Evolutionary conservation across 1,140 invertebrate genomes (phyloP).

Genomic region (Neotoxoptera formosana): DNA sequence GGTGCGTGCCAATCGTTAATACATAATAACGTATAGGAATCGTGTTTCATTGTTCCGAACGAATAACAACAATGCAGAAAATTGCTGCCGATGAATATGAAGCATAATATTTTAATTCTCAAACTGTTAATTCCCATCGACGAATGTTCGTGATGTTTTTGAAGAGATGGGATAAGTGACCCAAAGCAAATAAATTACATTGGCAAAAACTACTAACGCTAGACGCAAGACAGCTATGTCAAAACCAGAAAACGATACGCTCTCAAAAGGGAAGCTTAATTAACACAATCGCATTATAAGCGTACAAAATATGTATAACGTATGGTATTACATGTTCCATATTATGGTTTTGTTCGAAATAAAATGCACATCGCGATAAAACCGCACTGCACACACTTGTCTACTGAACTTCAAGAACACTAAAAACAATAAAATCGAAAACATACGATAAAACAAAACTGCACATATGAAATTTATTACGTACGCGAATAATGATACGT

Average conservation of each 20-base stretch:
- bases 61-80: background rate
- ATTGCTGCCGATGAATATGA: background rate
- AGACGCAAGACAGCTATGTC: conserved; percentile 1
- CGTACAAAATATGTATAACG: background rate
- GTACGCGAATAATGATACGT: background rate
- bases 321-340: background rate
- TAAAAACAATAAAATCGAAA: background rate
- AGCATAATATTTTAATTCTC: background rate
- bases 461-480: background rate
- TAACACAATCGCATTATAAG: background rate
- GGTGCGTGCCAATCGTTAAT: background rate
- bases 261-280: background rate
- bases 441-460: background rate
- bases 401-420: background rate
- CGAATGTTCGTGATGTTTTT: conserved; percentile 9
- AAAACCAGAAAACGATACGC: background rate
- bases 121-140: background rate
- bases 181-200: conserved; percentile 15
- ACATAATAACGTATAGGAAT: background rate
- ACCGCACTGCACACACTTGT: background rate
- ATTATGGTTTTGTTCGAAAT: background rate
- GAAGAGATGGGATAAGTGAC: background rate
- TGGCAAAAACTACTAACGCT: conserved; percentile 26
- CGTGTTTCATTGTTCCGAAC: background rate
- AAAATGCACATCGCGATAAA: background rate